Percentiles rank a stretch among this genome's conserved stretches.
Evolutionary conservation across 2,113 vertebrate genomes (phyloP).

Genomic region (Centropristis striata): DNA sequence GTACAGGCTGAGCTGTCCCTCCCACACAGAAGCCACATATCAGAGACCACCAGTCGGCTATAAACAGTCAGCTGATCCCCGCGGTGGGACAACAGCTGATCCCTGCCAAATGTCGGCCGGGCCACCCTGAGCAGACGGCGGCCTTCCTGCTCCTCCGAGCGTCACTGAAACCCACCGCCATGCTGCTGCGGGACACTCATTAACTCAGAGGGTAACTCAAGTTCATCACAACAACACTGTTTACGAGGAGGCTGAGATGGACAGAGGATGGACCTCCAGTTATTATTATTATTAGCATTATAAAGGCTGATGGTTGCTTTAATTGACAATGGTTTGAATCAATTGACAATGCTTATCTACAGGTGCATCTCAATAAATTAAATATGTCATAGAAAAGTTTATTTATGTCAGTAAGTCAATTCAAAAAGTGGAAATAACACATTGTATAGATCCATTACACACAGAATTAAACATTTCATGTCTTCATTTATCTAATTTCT

Average conservation of each 20-base stretch:
- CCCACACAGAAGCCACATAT: constrained; percentile 18
- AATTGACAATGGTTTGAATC: too few species aligned
- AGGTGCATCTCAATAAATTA: too few species aligned
- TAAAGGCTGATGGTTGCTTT: too few species aligned
- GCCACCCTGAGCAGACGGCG: constrained; percentile 10
- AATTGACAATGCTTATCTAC: too few species aligned
- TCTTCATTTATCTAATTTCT: too few species aligned
- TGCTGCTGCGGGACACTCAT: constrained; percentile 30
- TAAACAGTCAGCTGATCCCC: constrained; percentile 15
- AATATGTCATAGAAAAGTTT: too few species aligned
- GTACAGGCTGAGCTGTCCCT: not conserved
- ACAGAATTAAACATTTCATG: too few species aligned
- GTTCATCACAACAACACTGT: constrained; percentile 28
- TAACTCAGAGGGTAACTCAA: constrained; percentile 37
- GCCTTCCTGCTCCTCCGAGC: constrained; percentile 21
- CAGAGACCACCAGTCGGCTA: constrained; percentile 25
- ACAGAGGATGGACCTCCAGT: constrained; percentile 4
- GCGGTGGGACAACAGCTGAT: constrained; percentile 7
- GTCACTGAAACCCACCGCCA: constrained; percentile 8
- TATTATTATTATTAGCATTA: too few species aligned
- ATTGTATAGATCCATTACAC: too few species aligned
- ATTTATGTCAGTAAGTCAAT: too few species aligned
- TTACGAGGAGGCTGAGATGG: constrained; percentile 11
- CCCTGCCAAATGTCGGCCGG: constrained; percentile 32
- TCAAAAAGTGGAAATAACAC: too few species aligned